A percentile compares a stretch with the other conserved stretches of the same genome.
Evolutionary conservation across 2,797 vertebrate species (phyloP).

Genomic region (Craterocephalus amniculus): DNA sequence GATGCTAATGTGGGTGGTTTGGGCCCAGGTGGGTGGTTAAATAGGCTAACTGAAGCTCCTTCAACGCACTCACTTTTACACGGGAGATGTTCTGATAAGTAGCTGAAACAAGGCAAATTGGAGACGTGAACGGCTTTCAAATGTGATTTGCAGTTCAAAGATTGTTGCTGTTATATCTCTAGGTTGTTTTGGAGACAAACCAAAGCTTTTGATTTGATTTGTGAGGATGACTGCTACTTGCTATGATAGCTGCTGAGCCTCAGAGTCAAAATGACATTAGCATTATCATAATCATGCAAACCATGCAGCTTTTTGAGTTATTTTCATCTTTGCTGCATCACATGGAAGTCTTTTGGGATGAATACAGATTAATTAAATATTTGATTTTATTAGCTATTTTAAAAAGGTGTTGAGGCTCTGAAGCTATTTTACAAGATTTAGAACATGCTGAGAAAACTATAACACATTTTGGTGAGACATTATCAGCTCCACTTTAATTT

Average conservation of each 20-base stretch:
- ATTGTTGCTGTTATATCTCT: constrained; percentile 70
- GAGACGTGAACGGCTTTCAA: constrained; percentile 76
- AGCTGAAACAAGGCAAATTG: constrained; percentile 79
- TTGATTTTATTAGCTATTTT: constrained; percentile 64
- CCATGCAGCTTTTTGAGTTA: constrained; percentile 70
- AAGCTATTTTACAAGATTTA: constrained; percentile 33
- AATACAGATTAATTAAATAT: constrained; percentile 59
- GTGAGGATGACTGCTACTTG: constrained; percentile 72
- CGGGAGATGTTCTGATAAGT: constrained; percentile 81
- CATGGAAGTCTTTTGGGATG: constrained; percentile 59
- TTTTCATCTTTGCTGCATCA: constrained; percentile 76
- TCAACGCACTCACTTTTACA: constrained; percentile 77
- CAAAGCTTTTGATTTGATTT: constrained; percentile 81
- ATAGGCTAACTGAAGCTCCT: constrained; percentile 83
- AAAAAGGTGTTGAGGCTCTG: constrained; percentile 40
- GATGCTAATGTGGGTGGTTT: constrained; percentile 85
- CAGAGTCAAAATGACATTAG: constrained; percentile 76
- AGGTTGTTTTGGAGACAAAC: constrained; percentile 79
- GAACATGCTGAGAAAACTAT: constrained; percentile 33
- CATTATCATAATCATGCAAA: constrained; percentile 81
- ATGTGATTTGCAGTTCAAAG: constrained; percentile 83
- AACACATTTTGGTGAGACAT: constrained; percentile 5
- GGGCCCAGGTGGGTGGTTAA: constrained; percentile 85
- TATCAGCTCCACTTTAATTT: constrained; percentile 44
- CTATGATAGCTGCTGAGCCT: constrained; percentile 71